Conservation (phyloP, 1,140 invertebrate species). For the Trinorchestia longiramus region DNA sequence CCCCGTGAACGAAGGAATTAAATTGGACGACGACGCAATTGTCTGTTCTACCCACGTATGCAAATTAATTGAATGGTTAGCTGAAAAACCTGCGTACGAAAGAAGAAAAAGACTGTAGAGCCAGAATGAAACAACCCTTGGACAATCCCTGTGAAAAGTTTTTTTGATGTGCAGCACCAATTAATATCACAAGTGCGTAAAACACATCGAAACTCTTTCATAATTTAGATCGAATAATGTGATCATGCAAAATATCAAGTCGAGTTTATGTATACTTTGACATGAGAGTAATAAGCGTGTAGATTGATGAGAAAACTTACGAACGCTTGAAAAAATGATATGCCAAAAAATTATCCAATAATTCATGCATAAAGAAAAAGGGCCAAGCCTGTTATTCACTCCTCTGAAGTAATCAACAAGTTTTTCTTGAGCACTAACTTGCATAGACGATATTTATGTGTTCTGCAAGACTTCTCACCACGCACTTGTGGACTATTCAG, state of each 20-base stretch:
- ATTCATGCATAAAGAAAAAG: background rate
- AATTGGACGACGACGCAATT: background rate
- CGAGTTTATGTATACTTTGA: background rate
- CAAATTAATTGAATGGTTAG: background rate
- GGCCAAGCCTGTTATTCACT: background rate
- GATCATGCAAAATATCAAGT: background rate
- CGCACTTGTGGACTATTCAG: background rate
- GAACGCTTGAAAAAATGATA: background rate
- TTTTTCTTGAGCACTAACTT: background rate
- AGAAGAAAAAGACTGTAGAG: background rate
- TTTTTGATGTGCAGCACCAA: background rate
- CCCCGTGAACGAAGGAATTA: background rate
- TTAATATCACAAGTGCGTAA: too few species aligned
- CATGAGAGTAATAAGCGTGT: background rate
- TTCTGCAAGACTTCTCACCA: background rate
- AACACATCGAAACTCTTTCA: background rate
- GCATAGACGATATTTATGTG: background rate
- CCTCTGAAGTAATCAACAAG: background rate
- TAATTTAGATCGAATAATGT: background rate
- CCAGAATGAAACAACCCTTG: background rate
- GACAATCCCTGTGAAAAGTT: background rate
- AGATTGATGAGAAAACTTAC: background rate
- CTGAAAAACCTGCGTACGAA: background rate
- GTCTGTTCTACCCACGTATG: background rate
- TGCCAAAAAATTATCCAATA: too few species aligned